phyloP scores from a whole-genome alignment of 2,888 invertebrate species.

The Strigamia transsilvanica region DNA sequence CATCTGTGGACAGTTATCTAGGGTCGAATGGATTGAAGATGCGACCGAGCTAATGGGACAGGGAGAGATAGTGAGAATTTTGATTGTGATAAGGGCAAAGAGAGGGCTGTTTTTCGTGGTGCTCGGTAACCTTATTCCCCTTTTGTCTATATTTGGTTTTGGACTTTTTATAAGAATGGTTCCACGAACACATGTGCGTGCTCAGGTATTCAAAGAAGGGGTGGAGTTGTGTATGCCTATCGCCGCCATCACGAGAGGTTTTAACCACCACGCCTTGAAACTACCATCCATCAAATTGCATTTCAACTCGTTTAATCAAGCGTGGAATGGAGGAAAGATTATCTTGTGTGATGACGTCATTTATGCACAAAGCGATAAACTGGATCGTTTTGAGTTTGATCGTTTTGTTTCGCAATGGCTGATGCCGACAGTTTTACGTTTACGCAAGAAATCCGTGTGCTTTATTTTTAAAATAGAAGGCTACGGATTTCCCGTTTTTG shows the following conservation, averaged over 20 bases:
- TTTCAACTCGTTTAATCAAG: constrained; percentile 26
- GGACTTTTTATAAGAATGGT: constrained; percentile 13
- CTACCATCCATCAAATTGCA: constrained; percentile 22
- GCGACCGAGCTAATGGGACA: neutral
- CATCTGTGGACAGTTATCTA: constrained; percentile 14
- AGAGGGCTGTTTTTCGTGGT: neutral
- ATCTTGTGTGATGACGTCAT: constrained; percentile 15
- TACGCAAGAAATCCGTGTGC: constrained; percentile 6
- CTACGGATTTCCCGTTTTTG: constrained; percentile 21
- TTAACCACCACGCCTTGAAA: constrained; percentile 16
- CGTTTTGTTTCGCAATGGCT: neutral
- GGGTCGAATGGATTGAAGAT: constrained; percentile 20
- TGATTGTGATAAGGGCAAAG: neutral
- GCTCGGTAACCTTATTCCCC: neutral
- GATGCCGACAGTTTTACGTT: constrained; percentile 13
- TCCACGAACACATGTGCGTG: constrained; percentile 26
- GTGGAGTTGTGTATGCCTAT: constrained; percentile 20
- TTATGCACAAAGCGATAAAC: constrained; percentile 11
- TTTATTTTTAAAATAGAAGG: neutral
- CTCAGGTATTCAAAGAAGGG: constrained; percentile 30
- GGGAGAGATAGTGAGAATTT: neutral
- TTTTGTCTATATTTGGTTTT: constrained; percentile 18
- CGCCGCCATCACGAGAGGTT: constrained; percentile 23
- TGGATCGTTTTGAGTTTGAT: neutral
- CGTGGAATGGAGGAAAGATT: constrained; percentile 9